Evolutionary conservation across 2,888 invertebrate genomes (phyloP), one percentile per base, ranked within the genome.

Genomic region (Lasioglossum figueresi): DNA sequence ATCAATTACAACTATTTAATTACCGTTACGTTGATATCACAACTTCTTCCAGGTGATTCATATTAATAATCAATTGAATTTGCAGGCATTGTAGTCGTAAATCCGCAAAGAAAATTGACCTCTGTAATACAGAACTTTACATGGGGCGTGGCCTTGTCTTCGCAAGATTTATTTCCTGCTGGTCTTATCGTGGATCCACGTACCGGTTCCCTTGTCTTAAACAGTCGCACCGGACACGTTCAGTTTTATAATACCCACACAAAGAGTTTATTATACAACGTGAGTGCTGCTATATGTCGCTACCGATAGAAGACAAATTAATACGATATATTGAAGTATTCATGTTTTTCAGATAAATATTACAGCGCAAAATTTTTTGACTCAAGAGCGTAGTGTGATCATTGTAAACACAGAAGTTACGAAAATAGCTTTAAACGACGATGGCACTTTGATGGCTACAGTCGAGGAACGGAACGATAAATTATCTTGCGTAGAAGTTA

Each of bases 391-490:
- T 75, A 94, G 96, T 43, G 94, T 95, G 76, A 95, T 96, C 40
- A 95, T 97, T 86, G 96, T 96, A 79, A 97, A 97, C 91, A 96
- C 96, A 4, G 96, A 97, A 91, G 96, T 98, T 0, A 96, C 96
- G 6, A 96, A 96, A 89, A 96, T 97, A n/a, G 97, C 97, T 0
- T 95, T 98, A 81, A 97, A 96, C 93, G 95, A 96, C 77, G 95
- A 96, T 92, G 97, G 97, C 0, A 92, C 94, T 12, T 98, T 98
- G 98, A 95, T 98, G 95, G 97, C 96, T 12, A 98, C 98, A 0
- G 96, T 96, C 8, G 97, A 97, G 93, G 95, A 96, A 82, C 95
- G 96, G 83, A 95, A 96, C 91, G 97, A 97, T 94, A 94, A 95
- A 43, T 94, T 96, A 70, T 96, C 96, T 83, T 95, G 95, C 75